phyloP scores from a whole-genome alignment of 2,113 vertebrate genomes.

The Ctenomys sociabilis region DNA sequence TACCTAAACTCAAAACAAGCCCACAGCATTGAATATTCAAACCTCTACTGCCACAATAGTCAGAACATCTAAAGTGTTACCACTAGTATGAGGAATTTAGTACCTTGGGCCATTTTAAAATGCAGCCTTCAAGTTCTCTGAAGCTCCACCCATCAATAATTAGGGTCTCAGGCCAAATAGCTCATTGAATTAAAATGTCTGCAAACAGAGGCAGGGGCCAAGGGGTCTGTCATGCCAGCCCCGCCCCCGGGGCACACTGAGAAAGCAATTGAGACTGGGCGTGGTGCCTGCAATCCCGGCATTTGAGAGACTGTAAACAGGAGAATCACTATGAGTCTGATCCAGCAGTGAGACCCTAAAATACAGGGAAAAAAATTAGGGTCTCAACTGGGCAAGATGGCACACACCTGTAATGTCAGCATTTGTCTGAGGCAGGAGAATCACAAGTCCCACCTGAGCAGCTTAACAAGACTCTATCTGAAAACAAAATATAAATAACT shows the following conservation, averaged over 20 bases:
- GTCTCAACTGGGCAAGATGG: not conserved
- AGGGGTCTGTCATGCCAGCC: no score
- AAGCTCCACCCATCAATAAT: not conserved
- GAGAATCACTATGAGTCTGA: no score
- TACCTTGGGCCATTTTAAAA: conserved; percentile 19
- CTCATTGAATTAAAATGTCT: no score
- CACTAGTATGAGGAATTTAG: not conserved
- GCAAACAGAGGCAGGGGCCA: no score
- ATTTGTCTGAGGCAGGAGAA: not conserved
- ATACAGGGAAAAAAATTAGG: no score
- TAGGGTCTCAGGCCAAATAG: not conserved
- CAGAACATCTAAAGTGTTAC: not conserved
- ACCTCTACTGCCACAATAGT: not conserved
- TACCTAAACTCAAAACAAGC: not conserved
- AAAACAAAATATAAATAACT: not conserved
- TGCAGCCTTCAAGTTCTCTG: not conserved
- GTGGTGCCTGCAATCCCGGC: no score
- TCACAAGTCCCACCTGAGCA: not conserved
- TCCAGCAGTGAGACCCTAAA: no score
- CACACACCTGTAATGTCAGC: not conserved
- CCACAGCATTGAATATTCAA: not conserved
- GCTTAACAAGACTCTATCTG: not conserved
- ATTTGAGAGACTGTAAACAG: no score
- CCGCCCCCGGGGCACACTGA: no score
- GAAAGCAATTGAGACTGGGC: no score